Percentiles rank a stretch among this genome's conserved stretches.
These are phyloP conservation scores for Astropecten irregularis DNA, from an alignment of 53 echinoderm and acorn worm genomes.

Conservation along the genomic window DNA sequence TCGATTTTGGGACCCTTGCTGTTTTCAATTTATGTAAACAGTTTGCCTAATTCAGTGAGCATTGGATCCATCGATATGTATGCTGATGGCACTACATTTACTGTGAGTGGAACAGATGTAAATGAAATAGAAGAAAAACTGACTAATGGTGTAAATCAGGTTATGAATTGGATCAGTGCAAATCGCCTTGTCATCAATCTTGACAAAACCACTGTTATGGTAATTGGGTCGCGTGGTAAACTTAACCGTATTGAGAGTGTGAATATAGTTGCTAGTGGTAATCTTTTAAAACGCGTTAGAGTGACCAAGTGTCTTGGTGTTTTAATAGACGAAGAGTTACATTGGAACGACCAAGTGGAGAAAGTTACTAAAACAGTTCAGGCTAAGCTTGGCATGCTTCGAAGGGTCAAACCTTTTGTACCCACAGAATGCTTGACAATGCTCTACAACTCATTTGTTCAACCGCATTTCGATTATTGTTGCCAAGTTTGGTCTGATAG, in stretches of 20 bases:
- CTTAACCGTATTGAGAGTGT: neutral
- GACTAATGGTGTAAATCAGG: neutral
- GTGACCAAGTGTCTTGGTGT: neutral
- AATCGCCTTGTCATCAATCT: neutral
- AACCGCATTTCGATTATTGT: too few relatives aligned
- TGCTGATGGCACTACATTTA: constrained; percentile 30
- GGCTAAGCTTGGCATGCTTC: too few relatives aligned
- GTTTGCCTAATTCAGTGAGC: neutral
- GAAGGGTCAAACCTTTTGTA: too few relatives aligned
- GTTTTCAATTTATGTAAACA: too few relatives aligned
- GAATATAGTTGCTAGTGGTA: neutral
- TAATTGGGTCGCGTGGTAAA: neutral
- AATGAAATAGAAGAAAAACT: constrained; percentile 3
- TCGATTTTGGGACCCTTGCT: too few relatives aligned
- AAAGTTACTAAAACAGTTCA: too few relatives aligned
- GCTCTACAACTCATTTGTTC: too few relatives aligned
- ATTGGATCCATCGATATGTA: constrained; percentile 20
- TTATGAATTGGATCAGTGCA: neutral
- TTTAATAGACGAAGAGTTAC: too few relatives aligned
- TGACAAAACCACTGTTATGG: neutral
- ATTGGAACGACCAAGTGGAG: too few relatives aligned
- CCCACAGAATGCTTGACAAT: too few relatives aligned
- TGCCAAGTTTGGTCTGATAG: too few relatives aligned
- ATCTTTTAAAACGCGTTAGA: neutral
- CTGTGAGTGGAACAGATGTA: neutral